These are phyloP conservation scores for Mimas tiliae DNA, from an alignment of 2,888 invertebrate genomes.

Conservation along the genomic window DNA sequence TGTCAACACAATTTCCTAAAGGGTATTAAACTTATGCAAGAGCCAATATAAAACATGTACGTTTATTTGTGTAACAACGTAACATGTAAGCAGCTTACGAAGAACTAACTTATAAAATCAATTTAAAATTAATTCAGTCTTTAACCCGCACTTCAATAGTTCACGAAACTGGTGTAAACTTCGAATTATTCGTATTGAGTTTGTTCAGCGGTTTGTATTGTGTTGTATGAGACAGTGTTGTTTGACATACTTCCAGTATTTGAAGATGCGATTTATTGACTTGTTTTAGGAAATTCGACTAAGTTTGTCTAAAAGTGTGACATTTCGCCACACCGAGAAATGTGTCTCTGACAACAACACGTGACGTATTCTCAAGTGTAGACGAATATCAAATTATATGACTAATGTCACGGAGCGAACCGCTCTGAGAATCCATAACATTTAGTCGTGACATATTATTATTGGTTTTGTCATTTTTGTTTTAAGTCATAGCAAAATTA, in stretches of 20 bases:
- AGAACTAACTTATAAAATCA: slow-evolving; percentile 30
- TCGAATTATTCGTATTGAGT: slow-evolving; percentile 33
- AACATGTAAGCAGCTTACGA: slow-evolving; percentile 13
- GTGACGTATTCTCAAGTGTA: too few species aligned
- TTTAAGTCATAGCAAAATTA: too few species aligned
- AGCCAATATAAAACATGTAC: neutral
- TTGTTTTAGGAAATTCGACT: too few species aligned
- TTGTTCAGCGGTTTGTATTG: slow-evolving; percentile 38
- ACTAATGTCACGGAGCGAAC: too few species aligned
- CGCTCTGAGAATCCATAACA: too few species aligned
- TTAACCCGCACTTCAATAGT: slow-evolving; percentile 36
- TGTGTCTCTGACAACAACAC: too few species aligned
- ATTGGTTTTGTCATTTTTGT: too few species aligned
- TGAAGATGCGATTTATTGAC: too few species aligned
- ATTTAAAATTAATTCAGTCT: slow-evolving; percentile 40
- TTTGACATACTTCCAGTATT: neutral
- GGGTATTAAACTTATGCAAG: neutral
- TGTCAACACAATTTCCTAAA: neutral
- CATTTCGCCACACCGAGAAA: too few species aligned
- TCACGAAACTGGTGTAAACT: slow-evolving; percentile 32
- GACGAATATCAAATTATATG: too few species aligned
- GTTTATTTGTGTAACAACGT: neutral
- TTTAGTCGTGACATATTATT: too few species aligned
- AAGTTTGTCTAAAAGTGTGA: too few species aligned
- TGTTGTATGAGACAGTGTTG: slow-evolving; percentile 26